Evolutionary conservation across 2,888 invertebrate genomes (phyloP).

Genomic region (Nemoura dubitans): DNA sequence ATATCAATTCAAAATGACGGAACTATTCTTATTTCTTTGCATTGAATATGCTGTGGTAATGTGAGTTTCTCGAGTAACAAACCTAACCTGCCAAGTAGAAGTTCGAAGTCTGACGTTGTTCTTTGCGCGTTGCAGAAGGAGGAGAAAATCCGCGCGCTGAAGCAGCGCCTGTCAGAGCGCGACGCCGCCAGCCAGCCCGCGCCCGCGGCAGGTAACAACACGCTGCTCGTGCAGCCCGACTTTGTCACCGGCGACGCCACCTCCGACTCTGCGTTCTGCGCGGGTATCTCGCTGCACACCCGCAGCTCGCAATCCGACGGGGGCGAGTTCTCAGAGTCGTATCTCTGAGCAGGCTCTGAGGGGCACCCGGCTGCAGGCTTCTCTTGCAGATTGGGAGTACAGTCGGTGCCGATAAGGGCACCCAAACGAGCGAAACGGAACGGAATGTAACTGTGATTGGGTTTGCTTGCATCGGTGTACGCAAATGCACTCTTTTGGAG

Average conservation of each 20-base stretch:
- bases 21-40: too few relatives aligned
- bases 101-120: background rate
- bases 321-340: constrained; percentile 88
- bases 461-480: too few relatives aligned
- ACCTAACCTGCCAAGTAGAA: background rate
- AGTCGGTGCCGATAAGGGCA: background rate
- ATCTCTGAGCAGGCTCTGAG: constrained; percentile 67
- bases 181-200: constrained; percentile 67
- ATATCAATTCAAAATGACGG: too few relatives aligned
- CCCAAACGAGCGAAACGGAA: background rate
- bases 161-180: constrained; percentile 81
- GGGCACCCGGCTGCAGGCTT: background rate
- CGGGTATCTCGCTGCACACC: constrained; percentile 76
- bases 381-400: too few relatives aligned
- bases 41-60: too few relatives aligned
- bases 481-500: too few relatives aligned
- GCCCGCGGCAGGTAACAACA: constrained; percentile 65
- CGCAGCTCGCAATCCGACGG: constrained; percentile 82
- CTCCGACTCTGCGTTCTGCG: constrained; percentile 80
- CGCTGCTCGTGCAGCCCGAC: constrained; percentile 74
- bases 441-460: too few relatives aligned
- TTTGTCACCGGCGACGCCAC: constrained; percentile 80
- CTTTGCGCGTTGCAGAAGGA: constrained; percentile 73
- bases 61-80: too few relatives aligned
- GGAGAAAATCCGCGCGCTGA: constrained; percentile 84